These are phyloP conservation scores for Chaetogeoica ovagalla DNA, from an alignment of 2,888 invertebrate species.

Conservation along the genomic window DNA sequence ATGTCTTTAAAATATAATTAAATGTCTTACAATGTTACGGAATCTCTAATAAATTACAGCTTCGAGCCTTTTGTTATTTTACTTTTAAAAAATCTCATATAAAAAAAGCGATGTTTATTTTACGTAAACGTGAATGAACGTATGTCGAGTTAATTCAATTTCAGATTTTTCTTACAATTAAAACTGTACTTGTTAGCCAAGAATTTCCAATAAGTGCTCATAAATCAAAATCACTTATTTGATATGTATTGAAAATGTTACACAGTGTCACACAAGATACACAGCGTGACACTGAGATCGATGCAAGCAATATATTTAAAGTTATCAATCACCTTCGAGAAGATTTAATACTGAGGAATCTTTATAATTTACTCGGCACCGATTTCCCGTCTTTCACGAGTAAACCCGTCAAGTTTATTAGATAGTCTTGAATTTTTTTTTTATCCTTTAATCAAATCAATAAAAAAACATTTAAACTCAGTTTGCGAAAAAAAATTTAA, in stretches of 20 bases:
- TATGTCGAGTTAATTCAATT: not conserved
- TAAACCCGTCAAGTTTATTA: slow-evolving; percentile 25
- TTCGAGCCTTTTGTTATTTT: too few relatives aligned
- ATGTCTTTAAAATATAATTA: too few relatives aligned
- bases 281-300: slow-evolving; percentile 29
- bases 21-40: too few relatives aligned
- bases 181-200: not conserved
- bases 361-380: slow-evolving; percentile 18
- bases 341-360: slow-evolving; percentile 27
- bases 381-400: slow-evolving; percentile 25
- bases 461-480: not conserved
- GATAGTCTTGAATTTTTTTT: slow-evolving; percentile 11
- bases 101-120: too few relatives aligned
- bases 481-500: too few relatives aligned
- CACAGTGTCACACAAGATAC: slow-evolving; percentile 21
- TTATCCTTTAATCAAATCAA: not conserved
- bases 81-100: too few relatives aligned
- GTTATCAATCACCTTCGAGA: slow-evolving; percentile 42
- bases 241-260: slow-evolving; percentile 13
- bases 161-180: not conserved
- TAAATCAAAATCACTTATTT: slow-evolving; percentile 31
- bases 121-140: too few relatives aligned
- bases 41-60: too few relatives aligned
- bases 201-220: slow-evolving; percentile 9
- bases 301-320: slow-evolving; percentile 30